Base-by-base conservation (phyloP, 2,888 invertebrate species). In the Caenorhabditis uteleia region DNA sequence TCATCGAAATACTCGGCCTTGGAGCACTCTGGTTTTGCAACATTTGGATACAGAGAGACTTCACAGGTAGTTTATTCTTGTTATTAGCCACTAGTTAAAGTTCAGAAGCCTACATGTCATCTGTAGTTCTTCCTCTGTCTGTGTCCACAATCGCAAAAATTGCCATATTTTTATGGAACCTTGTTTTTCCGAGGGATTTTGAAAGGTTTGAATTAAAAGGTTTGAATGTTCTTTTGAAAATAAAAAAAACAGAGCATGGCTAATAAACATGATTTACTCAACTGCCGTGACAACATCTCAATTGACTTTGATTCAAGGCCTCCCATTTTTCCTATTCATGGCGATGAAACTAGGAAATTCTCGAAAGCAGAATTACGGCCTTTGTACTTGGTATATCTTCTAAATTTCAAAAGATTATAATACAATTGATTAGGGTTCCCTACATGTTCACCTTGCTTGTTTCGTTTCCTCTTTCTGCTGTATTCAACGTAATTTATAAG, bases 1-100 rank as follows among this genome's bases (percentile, higher is more conserved):
- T 66, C 7, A 51, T 66, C 27, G 66, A 66, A 43, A 48, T 57
- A 18, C 31, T 66, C 0, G 44, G 59, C 3, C 48, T 66, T 4
- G 51, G 55, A 0, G 66, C 66, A n/a, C 40, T 66, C 12, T 66
- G 66, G 66, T 66, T 66, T 42, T 66, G 66, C 40, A 66, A 66
- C 25, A 47, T 66, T 21, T 66, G 59, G 59, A 66, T 66, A 6
- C 59, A 60, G 16, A 23, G 66, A 2, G 66, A 66, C 34, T 66
- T 66, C 42, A 60, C 55, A 2, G 44, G 44, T 44, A 14, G 14
- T 26, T 44, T 18, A 14, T 6, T 10, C 7, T 38, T 16, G 8
- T 8, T 8, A 38, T 16, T n/a, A 38, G n/a, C 16, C 16, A 18
- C 7, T 16, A 14, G 16, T 20, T 23, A 12, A 8, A 44, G 4